Evolutionary conservation across 1,140 invertebrate species (phyloP), one percentile per base, ranked within the genome.

Genomic region (Neodiprion virginianus): DNA sequence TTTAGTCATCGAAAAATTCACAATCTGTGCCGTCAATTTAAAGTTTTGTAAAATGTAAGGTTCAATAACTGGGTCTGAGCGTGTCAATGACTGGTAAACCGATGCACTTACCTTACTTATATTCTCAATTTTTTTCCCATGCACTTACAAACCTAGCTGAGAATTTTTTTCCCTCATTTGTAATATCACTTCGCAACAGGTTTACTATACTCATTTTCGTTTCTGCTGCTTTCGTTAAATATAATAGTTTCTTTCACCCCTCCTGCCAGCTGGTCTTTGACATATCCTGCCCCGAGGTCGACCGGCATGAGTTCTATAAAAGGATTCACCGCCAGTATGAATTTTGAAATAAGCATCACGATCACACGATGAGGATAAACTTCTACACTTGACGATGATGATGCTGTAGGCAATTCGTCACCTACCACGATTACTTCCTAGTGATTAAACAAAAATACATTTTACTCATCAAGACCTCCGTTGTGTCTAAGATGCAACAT

Each of bases 271-370:
- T 89, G 77, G 50, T 89, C 88, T 17, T 84, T 82, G 47, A 87
- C 86, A 80, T 93, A 96, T 2, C 92, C 90, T n/a, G 93, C 89
- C 65, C 91, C 91, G 5, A 93, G 75, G 1, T 90, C 82, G 0
- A 87, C 78, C 0, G 94, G 93, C 74, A 96, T 92, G 28, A 91
- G 85, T 4, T 90, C 85, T 66, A 94, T 80, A 79, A 96, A 96
- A 0, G 95, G 95, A 82, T 94, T 95, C 7, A 96, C 92, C 0
- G 95, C 94, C 74, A 88, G 88, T 0, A 93, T 88, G 47, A 94
- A 92, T 79, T 93, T 95, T 95, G 81, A 67, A 86, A 89, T 23
- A 69, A 73, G 69, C 73, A 47, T n/a, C 53, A 8, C n/a, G 0
- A 61, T 61, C 53, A 0, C 28, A 40, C 28, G 28, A 40, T 2